Base-by-base conservation (phyloP, 2,797 vertebrate species). In the Cottoperca gobio region DNA sequence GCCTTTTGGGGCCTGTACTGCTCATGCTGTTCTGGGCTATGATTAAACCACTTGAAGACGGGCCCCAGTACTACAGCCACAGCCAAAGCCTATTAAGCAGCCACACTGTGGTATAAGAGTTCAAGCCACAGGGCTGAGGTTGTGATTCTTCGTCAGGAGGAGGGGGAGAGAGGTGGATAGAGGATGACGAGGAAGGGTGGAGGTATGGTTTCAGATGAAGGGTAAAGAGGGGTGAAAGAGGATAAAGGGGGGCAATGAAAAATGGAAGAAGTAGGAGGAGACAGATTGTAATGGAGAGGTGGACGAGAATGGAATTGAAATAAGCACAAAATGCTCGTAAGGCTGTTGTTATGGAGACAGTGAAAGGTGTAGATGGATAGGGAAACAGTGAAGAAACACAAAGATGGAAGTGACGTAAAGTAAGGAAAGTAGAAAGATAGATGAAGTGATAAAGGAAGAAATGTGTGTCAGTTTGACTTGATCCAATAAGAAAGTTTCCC, bases 91-190 rank as follows among this genome's bases (percentile, higher is more conserved):
- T 86, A 89, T 93, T 93, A 91, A 82, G 86, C 88, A 89, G 88
- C 92, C 89, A 58, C 89, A 89, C 72, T 93, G 91, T 86, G 91
- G 92, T 89, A 46, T 45, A 81, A 76, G 65, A 92, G 89, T 89
- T 89, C 86, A 92, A 91, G 87, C 90, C 89, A 89, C 90, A 92
- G 73, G 80, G 66, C 76, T 90, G 89, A 92, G 91, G 89, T 92
- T 91, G 78, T 79, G 81, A 90, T 83, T 87, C 75, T 70, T 77
- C n/a, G 26, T 85, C 71, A 78, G 76, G 58, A 81, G 63, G 70
- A 77, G 82, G 73, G 73, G 69, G 33, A 8, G 8, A 70, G 76
- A 70, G 73, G 72, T 84, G 76, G 76, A 57, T 84, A 55, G 23
- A 81, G 45, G 50, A 70, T 73, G 75, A 82, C 7, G 37, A 66